phyloP scores from a whole-genome alignment of 2,113 vertebrate genomes.

The Patagioenas fasciata region DNA sequence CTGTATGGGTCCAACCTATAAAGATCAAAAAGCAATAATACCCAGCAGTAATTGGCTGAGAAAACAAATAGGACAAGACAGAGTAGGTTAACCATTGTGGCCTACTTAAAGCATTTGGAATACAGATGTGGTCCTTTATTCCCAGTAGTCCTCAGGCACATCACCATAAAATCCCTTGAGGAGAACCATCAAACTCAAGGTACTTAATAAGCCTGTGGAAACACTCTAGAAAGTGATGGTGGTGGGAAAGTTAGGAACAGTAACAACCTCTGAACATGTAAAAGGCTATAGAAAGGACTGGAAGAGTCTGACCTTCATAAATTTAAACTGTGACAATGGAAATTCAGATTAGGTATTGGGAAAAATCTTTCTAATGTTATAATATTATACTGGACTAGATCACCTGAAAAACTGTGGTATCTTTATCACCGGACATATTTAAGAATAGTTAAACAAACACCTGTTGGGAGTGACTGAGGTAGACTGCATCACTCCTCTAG shows the following conservation, averaged over 20 bases:
- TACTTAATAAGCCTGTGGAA: neutral
- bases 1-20: neutral
- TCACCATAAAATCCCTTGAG: neutral
- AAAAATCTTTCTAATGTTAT: neutral
- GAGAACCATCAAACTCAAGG: neutral
- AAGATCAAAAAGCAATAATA: neutral
- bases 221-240: neutral
- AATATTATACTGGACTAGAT: neutral
- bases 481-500: neutral
- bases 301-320: neutral
- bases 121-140: neutral
- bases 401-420: neutral
- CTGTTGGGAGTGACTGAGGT: neutral
- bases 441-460: neutral
- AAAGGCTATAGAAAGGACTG: neutral
- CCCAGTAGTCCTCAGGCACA: neutral
- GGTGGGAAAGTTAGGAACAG: neutral
- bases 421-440: neutral
- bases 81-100: neutral
- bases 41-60: neutral
- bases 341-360: neutral
- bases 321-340: neutral
- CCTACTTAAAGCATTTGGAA: neutral
- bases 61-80: neutral
- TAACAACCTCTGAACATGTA: neutral